Evolutionary conservation across 2,888 invertebrate genomes (phyloP).

Genomic region (Beris morrisii): DNA sequence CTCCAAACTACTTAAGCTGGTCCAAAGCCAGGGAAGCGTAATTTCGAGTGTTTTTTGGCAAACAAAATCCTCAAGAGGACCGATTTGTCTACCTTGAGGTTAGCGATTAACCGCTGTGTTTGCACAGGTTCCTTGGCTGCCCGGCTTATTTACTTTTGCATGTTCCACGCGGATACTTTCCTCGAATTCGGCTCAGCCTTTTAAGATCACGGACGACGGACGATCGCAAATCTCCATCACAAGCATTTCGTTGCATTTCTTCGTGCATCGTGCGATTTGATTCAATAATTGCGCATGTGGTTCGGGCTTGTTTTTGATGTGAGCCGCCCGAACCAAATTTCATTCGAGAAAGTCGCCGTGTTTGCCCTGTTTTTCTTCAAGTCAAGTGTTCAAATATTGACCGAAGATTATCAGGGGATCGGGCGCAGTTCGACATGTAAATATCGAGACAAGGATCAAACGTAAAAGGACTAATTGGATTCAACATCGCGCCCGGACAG

Average conservation of each 20-base stretch:
- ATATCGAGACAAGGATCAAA: conserved; percentile 5
- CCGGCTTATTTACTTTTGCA: neutral
- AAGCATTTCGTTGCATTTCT: no score
- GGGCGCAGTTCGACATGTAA: conserved; percentile 17
- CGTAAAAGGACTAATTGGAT: conserved; percentile 29
- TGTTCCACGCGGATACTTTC: no score
- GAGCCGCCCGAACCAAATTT: neutral
- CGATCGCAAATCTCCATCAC: no score
- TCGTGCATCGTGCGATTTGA: no score
- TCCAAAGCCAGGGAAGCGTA: conserved; percentile 2
- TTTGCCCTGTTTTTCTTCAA: conserved; percentile 12
- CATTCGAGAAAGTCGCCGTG: neutral
- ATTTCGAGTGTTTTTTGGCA: conserved; percentile 18
- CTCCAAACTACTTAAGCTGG: conserved; percentile 1
- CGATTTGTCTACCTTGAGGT: conserved; percentile 1
- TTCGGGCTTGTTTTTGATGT: conserved; percentile 12
- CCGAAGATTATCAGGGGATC: conserved; percentile 30
- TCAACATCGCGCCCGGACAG: conserved; percentile 23
- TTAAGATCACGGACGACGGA: no score
- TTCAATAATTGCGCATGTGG: neutral
- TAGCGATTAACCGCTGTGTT: conserved; percentile 12
- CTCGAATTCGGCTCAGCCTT: no score
- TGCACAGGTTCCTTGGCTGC: conserved; percentile 11
- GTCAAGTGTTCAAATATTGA: conserved; percentile 32
- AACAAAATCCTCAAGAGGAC: conserved; percentile 3